Base-by-base conservation (phyloP, 2,797 vertebrate genomes). In the Lepus oiostolus region DNA sequence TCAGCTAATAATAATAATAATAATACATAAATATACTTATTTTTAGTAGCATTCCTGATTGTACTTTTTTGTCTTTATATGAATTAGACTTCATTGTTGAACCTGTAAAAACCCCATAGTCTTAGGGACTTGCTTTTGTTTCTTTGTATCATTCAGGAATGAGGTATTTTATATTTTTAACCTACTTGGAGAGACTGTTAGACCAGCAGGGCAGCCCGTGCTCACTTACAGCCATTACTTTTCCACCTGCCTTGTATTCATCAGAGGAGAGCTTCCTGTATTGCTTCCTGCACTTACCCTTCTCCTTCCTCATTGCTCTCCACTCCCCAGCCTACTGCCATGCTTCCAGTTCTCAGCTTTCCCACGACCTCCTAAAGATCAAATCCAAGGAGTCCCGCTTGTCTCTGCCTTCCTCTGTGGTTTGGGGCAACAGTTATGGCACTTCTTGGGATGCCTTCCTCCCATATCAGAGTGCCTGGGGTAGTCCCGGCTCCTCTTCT, bases 251-350 rank as follows among this genome's bases (percentile, higher is more conserved):
- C 60, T 22, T 0, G 17, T 2, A 5, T 5, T 42, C 60, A 62
- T 62, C 22, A 0, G 2, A 21, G 58, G 35, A 74, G 72, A 72
- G 17, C 26, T n/a, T 52, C 42, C n/a, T 28, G n/a, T 24, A 72
- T 47, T 26, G 4, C 32, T 17, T 13, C n/a, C 26, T 13, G 2
- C 0, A 0, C 10, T 26, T 2, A 0, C 52, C 0, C 16, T 30
- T 28, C 24, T 30, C 13, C 28, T 50, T 74, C 38, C 80, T 80
- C 38, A 24, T 17, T 58, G 13, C 19, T 7, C 76, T 75, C 10
- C 16, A 60, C 19, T 11, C 7, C 38, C 24, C 84, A 1, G 54
- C 10, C 47, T 1, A 0, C 38, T 47, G 32, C 30, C 28, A 10
- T 54, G 50, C 63, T n/a, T 21, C 35, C 24, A 4, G 22, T 62